Conservation (phyloP, 2,797 vertebrate species). For the Lepilemur ruficaudatus region DNA sequence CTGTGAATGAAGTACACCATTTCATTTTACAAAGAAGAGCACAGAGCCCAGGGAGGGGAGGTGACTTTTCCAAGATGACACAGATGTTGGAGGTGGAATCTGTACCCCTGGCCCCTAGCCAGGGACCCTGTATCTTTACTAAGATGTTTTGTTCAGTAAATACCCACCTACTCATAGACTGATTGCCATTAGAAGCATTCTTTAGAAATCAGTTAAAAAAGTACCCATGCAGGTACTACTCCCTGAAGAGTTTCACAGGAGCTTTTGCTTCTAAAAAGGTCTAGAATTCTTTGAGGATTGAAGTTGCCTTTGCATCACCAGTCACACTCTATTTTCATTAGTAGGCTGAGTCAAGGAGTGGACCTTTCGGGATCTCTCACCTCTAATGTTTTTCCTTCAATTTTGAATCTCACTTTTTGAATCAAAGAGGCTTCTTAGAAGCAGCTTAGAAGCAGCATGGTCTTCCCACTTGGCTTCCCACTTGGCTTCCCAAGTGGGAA, state of each 20-base stretch:
- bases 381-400: not conserved
- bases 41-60: not conserved
- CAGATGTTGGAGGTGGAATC: not conserved
- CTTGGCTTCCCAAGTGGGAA: not conserved
- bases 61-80: not conserved
- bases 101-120: not conserved
- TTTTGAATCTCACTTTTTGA: not conserved
- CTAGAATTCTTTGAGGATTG: not conserved
- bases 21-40: not conserved
- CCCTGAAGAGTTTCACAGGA: not conserved
- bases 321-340: not conserved
- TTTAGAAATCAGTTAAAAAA: not conserved
- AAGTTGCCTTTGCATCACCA: not conserved
- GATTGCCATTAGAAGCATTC: not conserved
- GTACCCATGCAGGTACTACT: not conserved
- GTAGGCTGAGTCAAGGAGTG: not conserved
- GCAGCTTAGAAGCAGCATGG: not conserved
- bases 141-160: not conserved
- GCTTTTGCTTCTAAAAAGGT: not conserved
- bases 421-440: no score
- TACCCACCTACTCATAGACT: not conserved
- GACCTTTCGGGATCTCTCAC: not conserved
- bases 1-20: not conserved
- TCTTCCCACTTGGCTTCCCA: no score
- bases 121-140: not conserved